Percentiles rank a stretch among this genome's conserved stretches.
Evolutionary conservation across 2,888 invertebrate species (phyloP).

Genomic region (Drosophila pseudotalamancana): DNA sequence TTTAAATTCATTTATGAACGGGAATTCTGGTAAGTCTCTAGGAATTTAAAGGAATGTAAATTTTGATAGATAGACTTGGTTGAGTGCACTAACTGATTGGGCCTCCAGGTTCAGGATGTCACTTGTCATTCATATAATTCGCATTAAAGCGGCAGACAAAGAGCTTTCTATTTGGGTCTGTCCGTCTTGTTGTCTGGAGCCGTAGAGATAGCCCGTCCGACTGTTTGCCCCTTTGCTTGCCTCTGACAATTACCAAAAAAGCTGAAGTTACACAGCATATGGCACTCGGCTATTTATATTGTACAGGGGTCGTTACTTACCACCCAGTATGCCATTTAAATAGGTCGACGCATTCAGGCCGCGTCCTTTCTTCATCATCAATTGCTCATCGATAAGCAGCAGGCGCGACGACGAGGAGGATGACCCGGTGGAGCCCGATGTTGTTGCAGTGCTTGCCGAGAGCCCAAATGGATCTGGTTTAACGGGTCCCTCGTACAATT

Average conservation of each 20-base stretch:
- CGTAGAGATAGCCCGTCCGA: conserved; percentile 19
- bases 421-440: conserved; percentile 30
- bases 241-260: conserved; percentile 21
- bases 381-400: conserved; percentile 82
- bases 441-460: conserved; percentile 69
- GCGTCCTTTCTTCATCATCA: conserved; percentile 81
- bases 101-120: not conserved
- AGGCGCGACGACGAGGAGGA: conserved; percentile 76
- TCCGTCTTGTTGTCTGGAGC: conserved; percentile 6
- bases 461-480: conserved; percentile 90
- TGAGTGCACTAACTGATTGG: not conserved
- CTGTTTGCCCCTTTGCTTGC: conserved; percentile 16
- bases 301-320: conserved; percentile 72
- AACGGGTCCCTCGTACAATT: conserved; percentile 94
- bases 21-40: no score
- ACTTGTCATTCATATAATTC: not conserved
- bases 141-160: not conserved
- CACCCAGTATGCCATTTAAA: conserved; percentile 81
- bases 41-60: no score
- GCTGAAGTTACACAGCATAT: conserved; percentile 6
- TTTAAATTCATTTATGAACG: no score
- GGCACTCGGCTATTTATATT: conserved; percentile 18
- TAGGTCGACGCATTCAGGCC: conserved; percentile 76
- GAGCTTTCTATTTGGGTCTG: not conserved
- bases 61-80: not conserved